phyloP scores from a whole-genome alignment of 2,797 vertebrate genomes.

The Thaleichthys pacificus region DNA sequence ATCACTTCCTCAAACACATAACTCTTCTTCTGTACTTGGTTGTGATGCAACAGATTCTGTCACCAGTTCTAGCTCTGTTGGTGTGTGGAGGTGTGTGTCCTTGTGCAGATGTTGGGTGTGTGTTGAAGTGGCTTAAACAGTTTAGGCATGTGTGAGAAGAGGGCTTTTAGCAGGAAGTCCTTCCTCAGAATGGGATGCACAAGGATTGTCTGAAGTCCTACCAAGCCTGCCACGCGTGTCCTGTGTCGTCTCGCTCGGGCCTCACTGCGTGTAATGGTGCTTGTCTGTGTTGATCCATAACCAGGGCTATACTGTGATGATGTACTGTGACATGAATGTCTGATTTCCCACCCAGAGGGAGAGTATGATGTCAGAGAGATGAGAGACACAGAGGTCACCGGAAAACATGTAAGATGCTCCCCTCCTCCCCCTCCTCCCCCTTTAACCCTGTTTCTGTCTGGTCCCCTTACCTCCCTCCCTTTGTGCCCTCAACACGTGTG shows the following conservation, averaged over 20 bases:
- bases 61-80: too few relatives aligned
- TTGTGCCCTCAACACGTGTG: not conserved
- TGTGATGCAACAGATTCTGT: too few relatives aligned
- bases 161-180: too few relatives aligned
- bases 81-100: not conserved
- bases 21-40: too few relatives aligned
- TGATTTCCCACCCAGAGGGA: slow-evolving; percentile 55
- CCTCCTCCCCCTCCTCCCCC: not conserved
- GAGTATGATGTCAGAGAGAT: slow-evolving; percentile 60
- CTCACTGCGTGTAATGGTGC: not conserved
- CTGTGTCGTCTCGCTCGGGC: too few relatives aligned
- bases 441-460: not conserved
- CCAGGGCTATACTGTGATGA: not conserved
- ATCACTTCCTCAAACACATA: too few relatives aligned
- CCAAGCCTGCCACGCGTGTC: too few relatives aligned
- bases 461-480: not conserved
- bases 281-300: not conserved
- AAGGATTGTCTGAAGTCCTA: too few relatives aligned
- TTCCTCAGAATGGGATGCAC: too few relatives aligned
- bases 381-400: slow-evolving; percentile 56
- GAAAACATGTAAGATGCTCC: slow-evolving; percentile 62
- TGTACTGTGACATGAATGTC: slow-evolving; percentile 1
- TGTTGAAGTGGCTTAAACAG: too few relatives aligned
- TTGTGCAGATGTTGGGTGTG: not conserved
- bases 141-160: too few relatives aligned